Conservation (phyloP, 1,140 invertebrate species). For the Drosophila nikananu region DNA sequence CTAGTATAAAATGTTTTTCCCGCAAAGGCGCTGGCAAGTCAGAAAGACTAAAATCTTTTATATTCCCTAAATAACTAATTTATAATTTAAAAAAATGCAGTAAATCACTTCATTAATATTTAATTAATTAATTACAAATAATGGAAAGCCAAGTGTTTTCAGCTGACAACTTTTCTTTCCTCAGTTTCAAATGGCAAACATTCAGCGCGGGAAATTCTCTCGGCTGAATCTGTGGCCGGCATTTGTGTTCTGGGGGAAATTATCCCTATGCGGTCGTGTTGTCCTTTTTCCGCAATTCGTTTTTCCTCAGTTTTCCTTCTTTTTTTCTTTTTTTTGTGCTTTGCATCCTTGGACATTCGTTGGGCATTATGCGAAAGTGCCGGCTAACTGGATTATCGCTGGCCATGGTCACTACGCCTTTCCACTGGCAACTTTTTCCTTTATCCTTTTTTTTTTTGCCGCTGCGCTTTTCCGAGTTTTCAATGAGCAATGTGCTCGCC, state of each 20-base stretch:
- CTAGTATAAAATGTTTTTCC: too few species aligned
- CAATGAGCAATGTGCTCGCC: conserved; percentile 58
- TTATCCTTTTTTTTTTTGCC: background rate
- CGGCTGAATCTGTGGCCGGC: conserved; percentile 56
- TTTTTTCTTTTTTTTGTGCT: background rate
- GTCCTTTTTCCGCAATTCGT: background rate
- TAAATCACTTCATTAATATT: too few species aligned
- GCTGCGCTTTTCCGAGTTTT: conserved; percentile 39
- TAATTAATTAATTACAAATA: too few species aligned
- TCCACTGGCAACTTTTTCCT: conserved; percentile 10
- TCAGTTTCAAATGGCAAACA: background rate
- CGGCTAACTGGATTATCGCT: conserved; percentile 67
- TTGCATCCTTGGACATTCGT: conserved; percentile 34
- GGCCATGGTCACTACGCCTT: conserved; percentile 16
- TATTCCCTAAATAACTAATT: too few species aligned
- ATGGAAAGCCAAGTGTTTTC: background rate
- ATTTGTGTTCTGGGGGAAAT: conserved; percentile 30
- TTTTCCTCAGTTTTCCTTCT: background rate
- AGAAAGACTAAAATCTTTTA: too few species aligned
- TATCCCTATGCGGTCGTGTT: conserved; percentile 6
- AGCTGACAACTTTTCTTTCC: background rate
- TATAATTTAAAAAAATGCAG: too few species aligned
- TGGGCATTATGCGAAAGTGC: conserved; percentile 63
- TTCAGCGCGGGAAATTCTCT: conserved; percentile 26
- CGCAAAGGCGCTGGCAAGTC: too few species aligned